Evolutionary conservation across 2,797 vertebrate genomes (phyloP).

Genomic region (Tympanoctomys barrerae): DNA sequence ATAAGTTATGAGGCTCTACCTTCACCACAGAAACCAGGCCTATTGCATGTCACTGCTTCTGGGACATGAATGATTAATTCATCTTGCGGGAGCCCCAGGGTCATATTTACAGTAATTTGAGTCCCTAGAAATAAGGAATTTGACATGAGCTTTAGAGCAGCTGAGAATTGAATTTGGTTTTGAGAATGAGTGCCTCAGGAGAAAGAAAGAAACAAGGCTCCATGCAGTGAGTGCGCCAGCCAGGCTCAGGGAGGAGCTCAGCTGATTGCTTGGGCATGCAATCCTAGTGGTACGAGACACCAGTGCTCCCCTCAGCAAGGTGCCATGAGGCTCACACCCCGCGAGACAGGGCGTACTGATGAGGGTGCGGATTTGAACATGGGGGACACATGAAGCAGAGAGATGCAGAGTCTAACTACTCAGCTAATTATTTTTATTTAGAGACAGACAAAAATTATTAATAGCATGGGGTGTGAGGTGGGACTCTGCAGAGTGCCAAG

Average conservation of each 20-base stretch:
- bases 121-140: conserved; percentile 61
- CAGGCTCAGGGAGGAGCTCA: neutral
- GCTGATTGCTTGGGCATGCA: neutral
- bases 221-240: conserved; percentile 34
- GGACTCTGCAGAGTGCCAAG: neutral
- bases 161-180: conserved; percentile 68
- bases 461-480: neutral
- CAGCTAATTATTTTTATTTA: neutral
- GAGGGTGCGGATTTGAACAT: neutral
- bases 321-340: neutral
- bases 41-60: neutral
- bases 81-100: conserved; percentile 29
- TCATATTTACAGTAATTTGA: conserved; percentile 52
- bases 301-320: neutral
- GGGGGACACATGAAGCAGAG: too few species aligned
- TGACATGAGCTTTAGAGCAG: conserved; percentile 47
- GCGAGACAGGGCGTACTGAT: neutral
- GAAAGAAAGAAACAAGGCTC: conserved; percentile 41
- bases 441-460: neutral
- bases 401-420: neutral
- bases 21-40: conserved; percentile 35
- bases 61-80: conserved; percentile 66
- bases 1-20: conserved; percentile 16
- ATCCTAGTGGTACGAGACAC: neutral
- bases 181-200: conserved; percentile 51